Evolutionary conservation across 2,888 invertebrate genomes (phyloP), one percentile per base, ranked within the genome.

Genomic region (Pogonocherus hispidulus): DNA sequence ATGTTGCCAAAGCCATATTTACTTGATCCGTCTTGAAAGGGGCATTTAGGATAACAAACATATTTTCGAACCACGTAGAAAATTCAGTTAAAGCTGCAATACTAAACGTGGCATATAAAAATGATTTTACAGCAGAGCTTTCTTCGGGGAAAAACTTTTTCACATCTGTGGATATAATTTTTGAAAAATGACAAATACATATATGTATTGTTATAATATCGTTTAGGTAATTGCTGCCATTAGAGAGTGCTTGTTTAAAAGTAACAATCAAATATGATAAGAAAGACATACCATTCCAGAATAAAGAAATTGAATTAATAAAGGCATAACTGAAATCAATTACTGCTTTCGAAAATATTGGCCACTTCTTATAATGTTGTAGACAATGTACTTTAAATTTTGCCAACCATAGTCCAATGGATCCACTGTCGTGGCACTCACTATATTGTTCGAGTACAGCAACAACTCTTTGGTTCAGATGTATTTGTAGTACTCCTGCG

Each of bases 261-360:
- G 41, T 41, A n/a, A n/a, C n/a, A 9, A 4, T 19, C 18, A 57
- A 19, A 20, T 57, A 57, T 3, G 16, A 11, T 35, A 1, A 11
- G 18, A 55, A 37, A 16, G 55, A 16, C 9, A 55, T 18, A 9
- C 41, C 23, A 37, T 56, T 56, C 63, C 56, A 56, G 41, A 56
- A 56, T 0, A 41, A 35, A n/a, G 11, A 44, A n/a, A 44, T 6
- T 3, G 44, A 18, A 23, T 59, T 59, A 2, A 59, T 19, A n/a
- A 59, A 8, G 6, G 57, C 18, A 9, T 46, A 60, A 6, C 35
- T 49, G n/a, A 60, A 60, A 18, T 60, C 60, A 9, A 47, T 37
- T 11, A 60, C 47, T 11, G 49, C 60, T 47, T 16, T 14, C 2
- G 59, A 59, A 23, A 59, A 47, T 8, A 46, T 18, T 3, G 59